Evolutionary conservation across 2,888 invertebrate species (phyloP), one percentile per base, ranked within the genome.

Genomic region (Pantelozetes paolii): DNA sequence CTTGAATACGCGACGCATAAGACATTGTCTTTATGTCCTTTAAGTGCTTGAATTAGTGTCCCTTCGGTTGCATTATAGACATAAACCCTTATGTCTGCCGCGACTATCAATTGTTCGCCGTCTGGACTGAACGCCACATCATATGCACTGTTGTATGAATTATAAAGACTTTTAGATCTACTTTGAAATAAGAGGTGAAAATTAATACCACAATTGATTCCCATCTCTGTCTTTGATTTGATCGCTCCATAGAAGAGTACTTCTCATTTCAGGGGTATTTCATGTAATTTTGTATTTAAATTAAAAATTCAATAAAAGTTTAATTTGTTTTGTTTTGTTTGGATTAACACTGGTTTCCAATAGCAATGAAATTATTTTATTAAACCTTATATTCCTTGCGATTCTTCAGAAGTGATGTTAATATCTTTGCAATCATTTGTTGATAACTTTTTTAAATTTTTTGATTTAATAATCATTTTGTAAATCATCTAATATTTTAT

Each of bases 81-180:
- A 80, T 98, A 86, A n/a, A 99, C 90, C 79, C 93, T 88, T 80
- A 91, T 90, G 1, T 96, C 96, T 54, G 95, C 94, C 6, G 95
- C 97, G 18, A 95, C 93, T 73, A 99, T 89, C 76, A 99, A 84
- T 82, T 96, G 95, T 13, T 88, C 87, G 23, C 97, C 98, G 84
- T 96, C 95, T 6, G 98, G 97, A 82, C 92, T 92, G 83, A 94
- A 97, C 84, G 96, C 96, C 79, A 96, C 84, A 81, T 94, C 91
- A 83, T 95, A 95, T 54, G 99, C 91, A 83, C 96, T 96, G 83
- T 42, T 57, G 11, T 26, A 26, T 9, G 9, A 11, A 9, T 50
- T 6, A 23, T 2, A 50, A 50, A 20, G 1, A 50, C 20, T 50
- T 50, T 50, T 15, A 23, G 20, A 23, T 20, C 8, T 26, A 40